Percentiles rank a stretch among this genome's conserved stretches.
phyloP scores from a whole-genome alignment of 2,113 vertebrate genomes.

The human (Homo sapiens) region DNA sequence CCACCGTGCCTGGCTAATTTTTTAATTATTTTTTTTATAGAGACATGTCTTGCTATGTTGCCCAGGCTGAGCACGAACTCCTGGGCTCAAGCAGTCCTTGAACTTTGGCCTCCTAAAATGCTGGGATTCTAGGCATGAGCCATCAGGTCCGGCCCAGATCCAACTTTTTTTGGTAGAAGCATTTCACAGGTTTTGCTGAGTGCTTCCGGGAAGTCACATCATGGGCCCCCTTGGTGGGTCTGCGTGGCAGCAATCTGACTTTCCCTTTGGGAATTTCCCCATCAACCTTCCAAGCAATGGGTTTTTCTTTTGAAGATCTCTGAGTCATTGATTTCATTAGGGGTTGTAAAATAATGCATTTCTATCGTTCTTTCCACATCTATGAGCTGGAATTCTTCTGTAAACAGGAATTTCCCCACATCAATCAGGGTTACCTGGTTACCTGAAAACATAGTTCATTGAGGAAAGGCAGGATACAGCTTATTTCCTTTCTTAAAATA shows the following conservation, averaged over 20 bases:
- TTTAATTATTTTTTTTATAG: background rate
- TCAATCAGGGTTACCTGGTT: background rate
- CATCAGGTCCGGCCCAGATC: background rate
- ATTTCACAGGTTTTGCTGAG: background rate
- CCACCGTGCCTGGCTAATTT: background rate
- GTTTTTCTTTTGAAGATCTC: background rate
- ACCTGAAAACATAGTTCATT: background rate
- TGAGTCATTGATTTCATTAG: background rate
- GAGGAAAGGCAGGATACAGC: background rate
- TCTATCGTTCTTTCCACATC: background rate
- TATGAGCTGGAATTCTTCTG: background rate
- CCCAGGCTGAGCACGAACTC: background rate
- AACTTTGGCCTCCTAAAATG: background rate
- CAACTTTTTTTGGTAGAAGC: no score
- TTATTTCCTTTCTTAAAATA: background rate
- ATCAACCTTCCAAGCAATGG: background rate
- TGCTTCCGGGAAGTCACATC: background rate
- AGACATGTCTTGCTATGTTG: background rate
- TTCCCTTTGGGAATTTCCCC: background rate
- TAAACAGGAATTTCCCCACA: background rate
- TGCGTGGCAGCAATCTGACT: background rate
- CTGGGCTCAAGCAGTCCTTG: background rate
- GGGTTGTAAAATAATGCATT: background rate
- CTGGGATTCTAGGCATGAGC: background rate
- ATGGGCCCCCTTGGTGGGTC: no score